A percentile compares a stretch with the other conserved stretches of the same genome.
Evolutionary conservation across 2,888 invertebrate genomes (phyloP).

Genomic region (Lycaena phlaeas): DNA sequence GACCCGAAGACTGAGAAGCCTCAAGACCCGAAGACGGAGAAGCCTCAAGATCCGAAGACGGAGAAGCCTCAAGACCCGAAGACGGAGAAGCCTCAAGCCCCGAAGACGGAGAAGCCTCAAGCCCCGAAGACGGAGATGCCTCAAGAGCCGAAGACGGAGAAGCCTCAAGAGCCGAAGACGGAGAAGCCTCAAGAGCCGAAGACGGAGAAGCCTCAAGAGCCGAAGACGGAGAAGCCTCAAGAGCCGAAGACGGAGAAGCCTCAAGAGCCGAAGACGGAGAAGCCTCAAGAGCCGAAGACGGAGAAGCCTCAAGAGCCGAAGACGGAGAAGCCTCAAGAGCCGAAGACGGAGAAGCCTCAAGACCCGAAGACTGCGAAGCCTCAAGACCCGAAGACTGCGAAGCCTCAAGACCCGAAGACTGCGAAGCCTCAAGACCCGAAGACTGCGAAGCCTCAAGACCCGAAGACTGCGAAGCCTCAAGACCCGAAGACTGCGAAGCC

Average conservation of each 20-base stretch:
- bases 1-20: constrained; percentile 5
- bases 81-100: neutral
- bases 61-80: constrained; percentile 12
- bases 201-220: constrained; percentile 3
- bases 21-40: constrained; percentile 6
- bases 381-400: neutral
- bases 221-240: constrained; percentile 12
- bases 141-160: neutral
- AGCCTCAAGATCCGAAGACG: neutral
- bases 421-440: neutral
- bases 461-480: neutral
- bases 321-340: neutral
- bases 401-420: constrained; percentile 5
- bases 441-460: neutral
- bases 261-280: no score
- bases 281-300: constrained; percentile 8
- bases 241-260: constrained; percentile 7
- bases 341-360: neutral
- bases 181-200: neutral
- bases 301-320: neutral
- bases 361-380: neutral
- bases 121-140: constrained; percentile 9
- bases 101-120: constrained; percentile 1
- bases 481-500: neutral
- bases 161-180: neutral